phyloP scores from a whole-genome alignment of 2,113 vertebrate genomes.

The Hyla sarda region DNA sequence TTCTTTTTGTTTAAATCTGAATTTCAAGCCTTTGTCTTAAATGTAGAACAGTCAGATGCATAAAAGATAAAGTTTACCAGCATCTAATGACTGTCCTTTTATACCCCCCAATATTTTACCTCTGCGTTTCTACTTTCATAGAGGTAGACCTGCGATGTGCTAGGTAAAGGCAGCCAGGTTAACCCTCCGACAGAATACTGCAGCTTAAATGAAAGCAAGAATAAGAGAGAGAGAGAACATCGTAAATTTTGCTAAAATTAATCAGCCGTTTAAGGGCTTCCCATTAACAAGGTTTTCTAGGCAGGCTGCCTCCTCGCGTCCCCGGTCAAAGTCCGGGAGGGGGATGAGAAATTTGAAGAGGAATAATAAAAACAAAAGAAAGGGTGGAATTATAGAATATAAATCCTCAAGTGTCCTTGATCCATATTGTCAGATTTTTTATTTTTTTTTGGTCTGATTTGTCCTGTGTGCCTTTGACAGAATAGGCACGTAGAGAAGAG shows the following conservation, averaged over 20 bases:
- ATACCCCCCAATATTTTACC: constrained; percentile 25
- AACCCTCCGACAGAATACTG: constrained; percentile 65
- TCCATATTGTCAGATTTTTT: constrained; percentile 77
- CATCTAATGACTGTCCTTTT: constrained; percentile 14
- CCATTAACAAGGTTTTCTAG: constrained; percentile 86
- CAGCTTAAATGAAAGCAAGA: constrained; percentile 64
- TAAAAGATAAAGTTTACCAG: constrained; percentile 1
- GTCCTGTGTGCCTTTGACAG: constrained; percentile 91
- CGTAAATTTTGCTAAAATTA: constrained; percentile 91
- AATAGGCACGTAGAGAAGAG: constrained; percentile 75
- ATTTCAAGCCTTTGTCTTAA: not conserved
- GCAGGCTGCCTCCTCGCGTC: constrained; percentile 84
- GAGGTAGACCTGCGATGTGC: not conserved
- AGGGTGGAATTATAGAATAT: constrained; percentile 72
- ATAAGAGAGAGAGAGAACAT: constrained; percentile 66
- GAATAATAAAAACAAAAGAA: constrained; percentile 83
- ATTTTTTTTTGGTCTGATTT: constrained; percentile 76
- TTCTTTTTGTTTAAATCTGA: not conserved
- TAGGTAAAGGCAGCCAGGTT: constrained; percentile 64
- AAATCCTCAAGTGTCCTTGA: constrained; percentile 75
- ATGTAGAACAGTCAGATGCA: too few relatives aligned
- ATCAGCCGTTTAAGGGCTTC: constrained; percentile 95
- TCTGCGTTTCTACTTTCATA: not conserved
- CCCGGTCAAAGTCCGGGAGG: constrained; percentile 66
- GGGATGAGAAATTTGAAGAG: constrained; percentile 69